Evolutionary conservation across 2,888 invertebrate species (phyloP), one percentile per base, ranked within the genome.

Genomic region (Crocallis elinguaria): DNA sequence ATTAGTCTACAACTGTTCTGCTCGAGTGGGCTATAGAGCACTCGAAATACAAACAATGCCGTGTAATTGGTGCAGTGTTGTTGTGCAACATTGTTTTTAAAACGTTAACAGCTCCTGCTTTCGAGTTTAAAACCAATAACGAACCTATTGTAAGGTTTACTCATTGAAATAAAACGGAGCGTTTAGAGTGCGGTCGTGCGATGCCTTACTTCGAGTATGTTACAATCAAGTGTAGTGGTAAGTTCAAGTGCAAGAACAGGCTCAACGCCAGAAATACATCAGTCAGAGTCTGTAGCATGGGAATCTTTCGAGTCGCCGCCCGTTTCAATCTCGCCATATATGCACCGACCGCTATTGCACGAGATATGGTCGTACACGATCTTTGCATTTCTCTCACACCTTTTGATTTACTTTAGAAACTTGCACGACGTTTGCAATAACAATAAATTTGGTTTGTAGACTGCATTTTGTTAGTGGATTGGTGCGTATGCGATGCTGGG

Each of bases 321-420:
- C 66, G 75, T 77, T 88, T 86, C 87, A 85, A 82, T 75, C 77
- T 82, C 72, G 77, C 89, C 88, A 75, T 90, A 86, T 86, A 87
- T 71, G 87, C 73, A 71, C 71, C 62, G 71, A 67, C 73, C 64
- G 70, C 77, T 79, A 76, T 73, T 72, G 60, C 73, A 66, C 63
- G 57, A 60, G 53, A 59, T 65, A 63, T 66, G 70, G 68, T 58
- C 64, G 60, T 60, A 60, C 64, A 66, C 62, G 55, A 64, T 58
- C 61, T 67, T 46, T 44, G 56, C 55, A 60, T 67, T 54, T 54
- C 53, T 67, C 58, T 60, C 60, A 57, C 59, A 61, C 49, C 55
- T 49, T 57, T 59, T 51, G 48, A 54, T 63, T 57, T 59, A 32
- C 51, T 63, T 35, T 41, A 39, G 36, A 45, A 57, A 54, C 48